Percentiles rank a stretch among this genome's conserved stretches.
Evolutionary conservation across 2,113 vertebrate species (phyloP).

Genomic region (Chamaea fasciata): DNA sequence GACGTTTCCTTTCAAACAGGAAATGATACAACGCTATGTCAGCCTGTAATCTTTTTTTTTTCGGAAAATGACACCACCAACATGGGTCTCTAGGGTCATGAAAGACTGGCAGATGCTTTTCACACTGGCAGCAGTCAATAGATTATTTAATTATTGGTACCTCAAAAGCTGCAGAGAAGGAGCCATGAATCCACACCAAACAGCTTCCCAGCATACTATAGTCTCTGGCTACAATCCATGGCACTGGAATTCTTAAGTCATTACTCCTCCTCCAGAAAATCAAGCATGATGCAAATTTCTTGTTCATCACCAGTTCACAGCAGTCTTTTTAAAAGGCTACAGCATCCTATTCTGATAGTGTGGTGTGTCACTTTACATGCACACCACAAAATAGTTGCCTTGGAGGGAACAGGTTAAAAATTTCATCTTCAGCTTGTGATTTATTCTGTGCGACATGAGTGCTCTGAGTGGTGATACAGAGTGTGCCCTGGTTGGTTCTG

Average conservation of each 20-base stretch:
- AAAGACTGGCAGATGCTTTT: background rate
- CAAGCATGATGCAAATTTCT: background rate
- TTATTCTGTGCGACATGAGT: background rate
- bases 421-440: background rate
- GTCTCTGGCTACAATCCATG: background rate
- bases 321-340: background rate
- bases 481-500: background rate
- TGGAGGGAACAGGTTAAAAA: background rate
- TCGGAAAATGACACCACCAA: background rate
- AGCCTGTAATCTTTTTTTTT: background rate
- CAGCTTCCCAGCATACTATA: accelerated
- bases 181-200: background rate
- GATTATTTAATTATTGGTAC: background rate
- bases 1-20: constrained; percentile 23
- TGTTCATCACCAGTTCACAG: background rate
- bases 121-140: background rate
- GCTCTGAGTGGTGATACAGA: background rate
- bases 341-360: background rate
- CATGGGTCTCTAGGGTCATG: background rate
- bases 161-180: background rate
- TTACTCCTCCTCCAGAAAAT: background rate
- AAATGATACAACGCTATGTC: background rate
- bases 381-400: background rate
- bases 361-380: background rate
- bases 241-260: background rate